Base-by-base conservation (phyloP, 92 coral and sea anemone species). In the Zoanthus sansibaricus region DNA sequence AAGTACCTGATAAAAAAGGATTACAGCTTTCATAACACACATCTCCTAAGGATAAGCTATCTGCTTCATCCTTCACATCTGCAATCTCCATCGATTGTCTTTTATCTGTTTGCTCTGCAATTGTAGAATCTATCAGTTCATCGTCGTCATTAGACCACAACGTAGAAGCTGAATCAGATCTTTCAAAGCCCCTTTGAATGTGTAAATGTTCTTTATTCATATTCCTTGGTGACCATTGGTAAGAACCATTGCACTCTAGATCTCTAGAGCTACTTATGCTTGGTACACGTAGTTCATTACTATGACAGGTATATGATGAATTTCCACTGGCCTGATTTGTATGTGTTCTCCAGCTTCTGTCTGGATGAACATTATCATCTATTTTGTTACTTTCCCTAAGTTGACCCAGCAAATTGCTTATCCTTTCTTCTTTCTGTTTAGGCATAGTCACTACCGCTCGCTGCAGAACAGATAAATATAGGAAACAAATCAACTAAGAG, bases 371-470 rank as follows among this genome's bases (percentile, higher is more conserved):
- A 44, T 75, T 66, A n/a, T 20, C 66, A 20, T 30, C 86, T 9
- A 48, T 46, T 52, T 61, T 75, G 54, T 86, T 72, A 66, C 56
- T 59, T 61, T 70, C 54, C 78, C 88, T 82, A 20, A 94, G 72
- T 49, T 88, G 89, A 20, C 73, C 95, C 69, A 94, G 79, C 31
- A 94, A 89, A 58, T 84, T 74, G 25, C 48, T 90, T 49, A 94
- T 88, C 72, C 77, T 94, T 84, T 90, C 94, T 74, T 94, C 98
- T 44, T 83, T 89, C 18, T 93, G 95, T 30, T 90, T 88, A 49
- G 88, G 89, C 95, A 94, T 94, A 8, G 95, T 94, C 47, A 94
- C 95, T 78, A 82, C 88, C 51, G 95, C 98, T 33, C 94, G 95
- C 98, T 94, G 54, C 32, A 79, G 69, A 62, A 49, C 10, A 49